Evolutionary conservation across 2,797 vertebrate genomes (phyloP).

Genomic region (Epinephelus coioides): DNA sequence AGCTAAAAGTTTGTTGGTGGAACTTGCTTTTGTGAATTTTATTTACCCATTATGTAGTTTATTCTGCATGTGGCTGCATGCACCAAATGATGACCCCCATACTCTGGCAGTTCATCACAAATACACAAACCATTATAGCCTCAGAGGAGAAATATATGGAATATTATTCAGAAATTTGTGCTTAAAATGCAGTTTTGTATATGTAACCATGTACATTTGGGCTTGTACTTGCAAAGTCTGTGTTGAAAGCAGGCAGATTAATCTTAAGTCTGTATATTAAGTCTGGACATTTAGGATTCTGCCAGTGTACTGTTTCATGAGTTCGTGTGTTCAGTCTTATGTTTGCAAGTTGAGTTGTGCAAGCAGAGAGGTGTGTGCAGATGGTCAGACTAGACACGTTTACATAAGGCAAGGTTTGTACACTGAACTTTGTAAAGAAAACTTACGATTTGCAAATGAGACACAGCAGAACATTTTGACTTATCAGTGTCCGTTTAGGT

Average conservation of each 20-base stretch:
- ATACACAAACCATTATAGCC: too few relatives aligned
- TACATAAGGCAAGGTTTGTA: constrained; percentile 6
- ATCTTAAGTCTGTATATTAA: neutral
- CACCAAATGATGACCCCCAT: too few relatives aligned
- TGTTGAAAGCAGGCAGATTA: neutral
- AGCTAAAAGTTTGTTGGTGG: too few relatives aligned
- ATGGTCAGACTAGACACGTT: constrained; percentile 7
- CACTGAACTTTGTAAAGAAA: neutral
- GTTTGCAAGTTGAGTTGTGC: constrained; percentile 2
- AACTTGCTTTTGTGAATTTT: too few relatives aligned
- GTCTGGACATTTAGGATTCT: constrained; percentile 1
- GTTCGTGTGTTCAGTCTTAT: constrained; percentile 1
- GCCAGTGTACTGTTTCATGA: neutral
- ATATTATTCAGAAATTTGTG: neutral
- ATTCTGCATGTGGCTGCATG: too few relatives aligned
- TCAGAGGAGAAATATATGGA: neutral
- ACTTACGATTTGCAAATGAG: neutral
- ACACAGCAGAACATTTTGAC: neutral
- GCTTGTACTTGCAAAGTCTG: neutral
- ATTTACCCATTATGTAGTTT: too few relatives aligned
- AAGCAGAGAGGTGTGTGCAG: constrained; percentile 11
- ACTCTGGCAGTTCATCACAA: too few relatives aligned
- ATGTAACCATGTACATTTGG: neutral
- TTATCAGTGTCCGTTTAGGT: neutral
- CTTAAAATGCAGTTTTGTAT: neutral